These are phyloP conservation scores for Andrena bicolor DNA, from an alignment of 2,888 invertebrate genomes.

Conservation along the genomic window DNA sequence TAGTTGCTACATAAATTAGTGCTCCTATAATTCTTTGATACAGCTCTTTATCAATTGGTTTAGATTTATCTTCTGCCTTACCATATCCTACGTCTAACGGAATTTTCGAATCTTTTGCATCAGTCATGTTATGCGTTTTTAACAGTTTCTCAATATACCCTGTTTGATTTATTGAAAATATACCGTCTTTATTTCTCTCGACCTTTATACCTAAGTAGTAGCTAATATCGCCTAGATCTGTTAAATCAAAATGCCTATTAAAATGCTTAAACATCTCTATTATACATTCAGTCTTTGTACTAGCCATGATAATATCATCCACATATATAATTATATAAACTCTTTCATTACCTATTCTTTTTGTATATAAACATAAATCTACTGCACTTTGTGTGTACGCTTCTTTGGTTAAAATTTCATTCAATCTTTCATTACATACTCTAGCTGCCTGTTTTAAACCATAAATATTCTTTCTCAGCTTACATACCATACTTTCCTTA, in stretches of 20 bases:
- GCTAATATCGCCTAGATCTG: not conserved
- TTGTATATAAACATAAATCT: slow-evolving; percentile 2
- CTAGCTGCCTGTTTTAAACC: not conserved
- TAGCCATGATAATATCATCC: not conserved
- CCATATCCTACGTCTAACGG: not conserved
- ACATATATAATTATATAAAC: not conserved
- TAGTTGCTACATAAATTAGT: not conserved
- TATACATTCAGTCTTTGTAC: not conserved
- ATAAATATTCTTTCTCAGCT: not conserved
- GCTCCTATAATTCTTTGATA: not conserved
- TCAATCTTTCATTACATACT: not conserved
- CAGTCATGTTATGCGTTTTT: not conserved
- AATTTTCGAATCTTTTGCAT: not conserved
- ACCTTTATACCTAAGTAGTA: not conserved
- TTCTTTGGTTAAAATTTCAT: not conserved
- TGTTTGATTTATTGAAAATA: slow-evolving; percentile 2
- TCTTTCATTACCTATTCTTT: not conserved
- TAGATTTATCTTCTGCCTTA: not conserved
- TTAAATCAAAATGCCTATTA: not conserved
- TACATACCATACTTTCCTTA: not conserved
- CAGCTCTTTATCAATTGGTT: not conserved
- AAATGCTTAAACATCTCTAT: not conserved
- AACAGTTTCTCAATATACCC: not conserved
- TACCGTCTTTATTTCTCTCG: not conserved
- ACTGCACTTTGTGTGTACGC: no score